These are phyloP conservation scores for Cepaea hortensis DNA, from an alignment of 2,888 invertebrate species.

Conservation along the genomic window DNA sequence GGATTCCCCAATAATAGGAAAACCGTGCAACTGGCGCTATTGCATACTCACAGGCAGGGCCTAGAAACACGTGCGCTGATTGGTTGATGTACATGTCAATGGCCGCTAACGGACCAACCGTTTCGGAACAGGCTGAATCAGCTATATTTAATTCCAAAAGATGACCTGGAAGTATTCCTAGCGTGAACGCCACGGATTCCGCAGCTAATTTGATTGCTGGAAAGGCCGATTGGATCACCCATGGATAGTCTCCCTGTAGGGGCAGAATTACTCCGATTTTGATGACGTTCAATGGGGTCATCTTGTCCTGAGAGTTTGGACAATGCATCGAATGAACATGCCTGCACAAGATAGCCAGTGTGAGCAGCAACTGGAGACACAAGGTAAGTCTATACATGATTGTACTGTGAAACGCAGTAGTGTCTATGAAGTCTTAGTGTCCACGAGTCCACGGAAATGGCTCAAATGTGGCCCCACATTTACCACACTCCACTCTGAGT, in stretches of 20 bases:
- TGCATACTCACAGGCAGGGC: constrained; percentile 80
- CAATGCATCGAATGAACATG: not conserved
- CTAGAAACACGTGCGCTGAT: constrained; percentile 71
- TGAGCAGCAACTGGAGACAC: not conserved
- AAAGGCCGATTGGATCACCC: constrained; percentile 64
- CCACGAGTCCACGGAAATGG: too few relatives aligned
- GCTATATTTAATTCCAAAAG: constrained; percentile 56
- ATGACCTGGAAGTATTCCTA: constrained; percentile 55
- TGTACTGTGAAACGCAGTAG: not conserved
- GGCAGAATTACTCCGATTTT: constrained; percentile 73
- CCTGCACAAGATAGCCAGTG: too few relatives aligned
- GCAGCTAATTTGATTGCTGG: constrained; percentile 74
- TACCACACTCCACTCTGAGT: too few relatives aligned
- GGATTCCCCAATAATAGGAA: constrained; percentile 89
- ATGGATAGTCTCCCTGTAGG: constrained; percentile 57
- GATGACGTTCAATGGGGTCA: constrained; percentile 51
- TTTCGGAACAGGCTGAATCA: constrained; percentile 73
- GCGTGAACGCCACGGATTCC: constrained; percentile 57
- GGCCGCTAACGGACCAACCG: constrained; percentile 70
- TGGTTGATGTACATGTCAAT: constrained; percentile 69
- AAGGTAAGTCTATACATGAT: not conserved
- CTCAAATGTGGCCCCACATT: too few relatives aligned
- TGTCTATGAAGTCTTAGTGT: too few relatives aligned
- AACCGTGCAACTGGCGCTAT: constrained; percentile 91
- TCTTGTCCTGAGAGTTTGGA: not conserved